phyloP scores from a whole-genome alignment of 2,888 invertebrate genomes.

The Synanthedon formicaeformis region DNA sequence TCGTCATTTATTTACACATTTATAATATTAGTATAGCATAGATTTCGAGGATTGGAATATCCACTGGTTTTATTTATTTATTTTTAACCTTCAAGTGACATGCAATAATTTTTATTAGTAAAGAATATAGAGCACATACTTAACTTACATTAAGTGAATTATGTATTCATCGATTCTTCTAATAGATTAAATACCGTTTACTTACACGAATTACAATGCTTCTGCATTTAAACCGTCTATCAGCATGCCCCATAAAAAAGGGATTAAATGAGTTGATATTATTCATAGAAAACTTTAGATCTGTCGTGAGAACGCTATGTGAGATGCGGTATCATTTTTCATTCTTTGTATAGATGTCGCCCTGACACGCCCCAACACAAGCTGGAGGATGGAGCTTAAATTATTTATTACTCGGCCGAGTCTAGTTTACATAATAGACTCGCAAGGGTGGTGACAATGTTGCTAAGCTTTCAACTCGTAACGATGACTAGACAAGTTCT shows the following conservation, averaged over 20 bases:
- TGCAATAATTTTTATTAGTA: too few species aligned
- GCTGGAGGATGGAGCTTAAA: slow-evolving; percentile 19
- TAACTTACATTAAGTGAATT: too few species aligned
- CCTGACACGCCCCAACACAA: slow-evolving; percentile 27
- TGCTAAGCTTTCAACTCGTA: neutral
- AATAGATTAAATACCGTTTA: too few species aligned
- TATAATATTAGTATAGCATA: too few species aligned
- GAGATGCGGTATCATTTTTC: slow-evolving; percentile 34
- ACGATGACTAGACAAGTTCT: neutral
- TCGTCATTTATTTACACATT: too few species aligned
- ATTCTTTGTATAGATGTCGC: slow-evolving; percentile 38
- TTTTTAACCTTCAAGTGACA: too few species aligned
- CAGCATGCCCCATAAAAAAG: slow-evolving; percentile 1
- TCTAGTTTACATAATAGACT: slow-evolving; percentile 12
- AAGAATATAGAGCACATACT: too few species aligned
- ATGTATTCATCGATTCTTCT: too few species aligned
- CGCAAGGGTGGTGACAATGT: neutral
- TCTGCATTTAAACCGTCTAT: neutral
- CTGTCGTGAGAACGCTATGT: slow-evolving; percentile 6
- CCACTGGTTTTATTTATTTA: too few species aligned
- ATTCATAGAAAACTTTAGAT: slow-evolving; percentile 8
- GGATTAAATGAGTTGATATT: slow-evolving; percentile 2
- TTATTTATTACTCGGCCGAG: slow-evolving; percentile 29
- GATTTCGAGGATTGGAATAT: too few species aligned
- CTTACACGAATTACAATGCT: too few species aligned